Base-by-base conservation (phyloP, 2,888 invertebrate species). In the Sipha maydis region DNA sequence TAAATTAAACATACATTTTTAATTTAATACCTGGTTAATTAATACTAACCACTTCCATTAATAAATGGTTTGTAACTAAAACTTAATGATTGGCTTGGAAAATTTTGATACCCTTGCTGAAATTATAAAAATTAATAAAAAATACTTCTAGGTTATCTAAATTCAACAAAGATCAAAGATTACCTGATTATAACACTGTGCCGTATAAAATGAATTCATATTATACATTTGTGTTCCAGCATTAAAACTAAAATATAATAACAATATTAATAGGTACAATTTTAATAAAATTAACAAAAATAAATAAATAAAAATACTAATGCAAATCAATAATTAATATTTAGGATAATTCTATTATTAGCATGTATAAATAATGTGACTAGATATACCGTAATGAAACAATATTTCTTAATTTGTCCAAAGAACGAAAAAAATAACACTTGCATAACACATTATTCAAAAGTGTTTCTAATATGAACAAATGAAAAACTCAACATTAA, bases 131-230 rank as follows among this genome's bases (percentile, higher is more conserved):
- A 82, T 80, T 34, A 80, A n/a, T 71, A 8, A 28, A 71, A 28
- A 71, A 11, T 31, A 71, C 28, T 14, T 28, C 41, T 28, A 31
- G 14, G 17, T 28, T 11, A 69, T 9, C 11, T 28, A 69, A 28
- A 71, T 28, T 9, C 31, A 17, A 28, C 3, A 67, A 67, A 14
- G 14, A 11, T 48, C 48, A 48, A 48, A 11, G 5, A 7, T 38
- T 88, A 88, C 88, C 88, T 25, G 88, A 48, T 75, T 88, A 75
- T 41, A 82, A 14, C 73, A 88, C 73, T 88, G 88, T 41, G 86
- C 25, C 5, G 34, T 19, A 88, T 88, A 88, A 75, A 73, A 88
- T 21, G 80, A 19, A 48, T 82, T 88, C 75, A 88, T 82, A 21
- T 88, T 88, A 61, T 82, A 88, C 82, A 88, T 88, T 61, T 73